Percentiles rank a stretch among this genome's conserved stretches.
phyloP scores from a whole-genome alignment of 2,797 vertebrate species.

The Pseudochirops cupreus region DNA sequence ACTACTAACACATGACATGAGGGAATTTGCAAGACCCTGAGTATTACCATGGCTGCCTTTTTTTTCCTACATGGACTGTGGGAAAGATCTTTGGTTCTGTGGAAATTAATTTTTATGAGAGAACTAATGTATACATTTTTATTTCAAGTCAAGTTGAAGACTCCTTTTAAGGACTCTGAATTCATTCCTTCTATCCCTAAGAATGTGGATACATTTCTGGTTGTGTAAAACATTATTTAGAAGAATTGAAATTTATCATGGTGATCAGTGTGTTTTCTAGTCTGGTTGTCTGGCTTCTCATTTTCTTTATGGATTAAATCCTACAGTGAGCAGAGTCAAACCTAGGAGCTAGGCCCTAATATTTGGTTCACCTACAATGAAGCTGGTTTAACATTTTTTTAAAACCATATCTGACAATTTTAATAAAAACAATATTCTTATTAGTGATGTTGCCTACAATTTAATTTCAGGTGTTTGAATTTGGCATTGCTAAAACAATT shows the following conservation, averaged over 20 bases:
- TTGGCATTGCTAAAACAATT: neutral
- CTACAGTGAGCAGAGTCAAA: neutral
- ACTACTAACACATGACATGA: neutral
- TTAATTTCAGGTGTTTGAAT: constrained; percentile 26
- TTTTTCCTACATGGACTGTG: constrained; percentile 12
- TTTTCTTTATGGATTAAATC: constrained; percentile 32
- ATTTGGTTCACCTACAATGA: neutral
- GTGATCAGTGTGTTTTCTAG: constrained; percentile 44
- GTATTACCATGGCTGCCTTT: neutral
- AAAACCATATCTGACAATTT: constrained; percentile 28
- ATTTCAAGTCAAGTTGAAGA: constrained; percentile 55
- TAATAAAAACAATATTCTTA: constrained; percentile 24
- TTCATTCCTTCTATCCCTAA: constrained; percentile 48
- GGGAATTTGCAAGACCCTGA: constrained; percentile 18
- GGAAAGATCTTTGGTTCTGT: constrained; percentile 37
- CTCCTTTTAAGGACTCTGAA: constrained; percentile 53
- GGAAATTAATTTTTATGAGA: constrained; percentile 55
- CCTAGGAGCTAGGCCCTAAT: neutral
- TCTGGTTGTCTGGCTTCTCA: constrained; percentile 43
- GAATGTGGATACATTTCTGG: constrained; percentile 50
- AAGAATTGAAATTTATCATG: constrained; percentile 40
- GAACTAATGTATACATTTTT: constrained; percentile 28
- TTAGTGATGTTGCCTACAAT: constrained; percentile 25
- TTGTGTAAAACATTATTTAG: neutral
- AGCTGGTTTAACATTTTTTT: neutral